Evolutionary conservation across 2,888 invertebrate species (phyloP).

Genomic region (Apomyelois bistriatella): DNA sequence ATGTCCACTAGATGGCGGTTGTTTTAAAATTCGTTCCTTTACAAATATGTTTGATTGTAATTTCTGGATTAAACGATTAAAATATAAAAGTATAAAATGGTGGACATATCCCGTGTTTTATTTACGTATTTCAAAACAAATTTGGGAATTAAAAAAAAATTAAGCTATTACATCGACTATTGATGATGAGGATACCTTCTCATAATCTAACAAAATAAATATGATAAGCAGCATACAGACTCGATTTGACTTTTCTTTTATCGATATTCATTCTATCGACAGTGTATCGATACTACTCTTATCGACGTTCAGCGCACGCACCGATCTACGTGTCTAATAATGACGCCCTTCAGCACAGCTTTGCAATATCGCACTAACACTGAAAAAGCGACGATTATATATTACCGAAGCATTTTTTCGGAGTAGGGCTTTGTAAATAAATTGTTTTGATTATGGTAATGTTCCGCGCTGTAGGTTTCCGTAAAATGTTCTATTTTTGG

Average conservation of each 20-base stretch:
- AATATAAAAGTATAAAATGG: too few species aligned
- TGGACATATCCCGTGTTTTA: too few species aligned
- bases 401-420: constrained; percentile 33
- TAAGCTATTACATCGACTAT: too few species aligned
- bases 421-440: constrained; percentile 29
- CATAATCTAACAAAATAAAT: too few species aligned
- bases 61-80: too few species aligned
- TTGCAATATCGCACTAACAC: constrained; percentile 37
- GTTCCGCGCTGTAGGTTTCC: constrained; percentile 1
- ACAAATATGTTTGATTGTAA: too few species aligned
- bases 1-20: too few species aligned
- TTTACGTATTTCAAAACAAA: too few species aligned
- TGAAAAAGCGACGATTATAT: constrained; percentile 46
- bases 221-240: too few species aligned
- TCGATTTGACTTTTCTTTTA: not conserved
- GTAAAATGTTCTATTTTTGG: not conserved
- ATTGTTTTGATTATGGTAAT: constrained; percentile 21
- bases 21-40: too few species aligned
- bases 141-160: too few species aligned
- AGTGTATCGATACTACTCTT: not conserved
- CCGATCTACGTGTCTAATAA: constrained; percentile 37
- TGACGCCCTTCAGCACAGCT: constrained; percentile 34
- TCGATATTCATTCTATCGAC: constrained; percentile 25
- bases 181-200: too few species aligned
- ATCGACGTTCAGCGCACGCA: constrained; percentile 19